These are phyloP conservation scores for Vandiemenella viatica DNA, from an alignment of 2,888 invertebrate species.

Conservation along the genomic window DNA sequence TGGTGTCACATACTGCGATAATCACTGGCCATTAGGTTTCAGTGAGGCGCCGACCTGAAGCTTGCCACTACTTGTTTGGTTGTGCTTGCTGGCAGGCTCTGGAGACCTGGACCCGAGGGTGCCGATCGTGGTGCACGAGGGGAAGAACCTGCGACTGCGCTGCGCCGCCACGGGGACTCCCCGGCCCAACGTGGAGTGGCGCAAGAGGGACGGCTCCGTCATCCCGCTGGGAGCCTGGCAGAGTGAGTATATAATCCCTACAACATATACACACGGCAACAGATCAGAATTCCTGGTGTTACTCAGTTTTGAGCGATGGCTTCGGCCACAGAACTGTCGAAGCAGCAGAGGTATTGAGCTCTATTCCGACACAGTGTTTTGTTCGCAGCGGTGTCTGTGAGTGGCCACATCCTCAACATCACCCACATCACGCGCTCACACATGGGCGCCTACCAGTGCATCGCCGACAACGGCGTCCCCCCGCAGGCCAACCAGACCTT, in stretches of 20 bases:
- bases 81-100: background rate
- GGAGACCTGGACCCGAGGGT: conserved; percentile 23
- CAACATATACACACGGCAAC: no score
- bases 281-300: no score
- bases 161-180: conserved; percentile 71
- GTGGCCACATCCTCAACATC: conserved; percentile 63
- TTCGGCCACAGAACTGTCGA: no score
- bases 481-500: conserved; percentile 68
- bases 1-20: no score
- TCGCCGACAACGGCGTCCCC: conserved; percentile 74
- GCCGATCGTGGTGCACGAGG: conserved; percentile 60
- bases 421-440: conserved; percentile 57
- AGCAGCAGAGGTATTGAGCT: no score
- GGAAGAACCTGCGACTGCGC: conserved; percentile 63
- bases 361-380: no score
- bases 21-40: no score
- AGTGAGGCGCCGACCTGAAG: no score
- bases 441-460: conserved; percentile 60
- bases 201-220: conserved; percentile 43
- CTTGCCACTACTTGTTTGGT: no score
- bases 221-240: conserved; percentile 49
- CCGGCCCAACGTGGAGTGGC: conserved; percentile 64
- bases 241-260: conserved; percentile 31
- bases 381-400: conserved; percentile 57
- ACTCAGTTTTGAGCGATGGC: no score